A percentile compares a stretch with the other conserved stretches of the same genome.
Conservation (phyloP, 2,797 vertebrate genomes). For the Xyrichtys novacula region DNA sequence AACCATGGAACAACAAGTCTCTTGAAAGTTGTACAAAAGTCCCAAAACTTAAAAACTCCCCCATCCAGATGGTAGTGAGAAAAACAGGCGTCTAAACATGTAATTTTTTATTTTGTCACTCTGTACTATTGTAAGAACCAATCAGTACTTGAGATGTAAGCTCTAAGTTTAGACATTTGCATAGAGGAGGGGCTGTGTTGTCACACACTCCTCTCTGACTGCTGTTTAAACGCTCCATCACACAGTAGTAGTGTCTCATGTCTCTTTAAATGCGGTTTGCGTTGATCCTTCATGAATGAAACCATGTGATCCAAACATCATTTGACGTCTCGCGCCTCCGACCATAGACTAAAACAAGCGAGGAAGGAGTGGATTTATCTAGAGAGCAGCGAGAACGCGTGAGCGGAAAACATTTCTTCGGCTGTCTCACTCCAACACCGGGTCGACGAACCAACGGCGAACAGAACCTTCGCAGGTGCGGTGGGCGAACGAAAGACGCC, state of each 20-base stretch:
- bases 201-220: slow-evolving; percentile 60
- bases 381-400: slow-evolving; percentile 69
- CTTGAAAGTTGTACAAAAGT: background rate
- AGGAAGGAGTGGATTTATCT: slow-evolving; percentile 79
- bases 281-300: slow-evolving; percentile 96
- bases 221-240: slow-evolving; percentile 56
- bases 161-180: slow-evolving; percentile 56
- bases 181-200: slow-evolving; percentile 52
- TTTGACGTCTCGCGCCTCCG: slow-evolving; percentile 91
- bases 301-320: slow-evolving; percentile 97
- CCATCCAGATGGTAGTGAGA: background rate
- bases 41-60: background rate
- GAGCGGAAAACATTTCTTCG: slow-evolving; percentile 71
- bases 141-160: slow-evolving; percentile 25
- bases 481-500: slow-evolving; percentile 64
- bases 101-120: background rate
- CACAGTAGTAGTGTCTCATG: slow-evolving; percentile 67
- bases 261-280: slow-evolving; percentile 85
- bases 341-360: slow-evolving; percentile 82
- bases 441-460: slow-evolving; percentile 47
- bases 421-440: slow-evolving; percentile 60
- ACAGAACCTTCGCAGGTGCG: slow-evolving; percentile 48
- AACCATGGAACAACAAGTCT: background rate
- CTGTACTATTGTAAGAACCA: slow-evolving; percentile 21
- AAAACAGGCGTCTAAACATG: slow-evolving; percentile 1